phyloP scores from a whole-genome alignment of 2,113 vertebrate genomes.

The Equus przewalskii region DNA sequence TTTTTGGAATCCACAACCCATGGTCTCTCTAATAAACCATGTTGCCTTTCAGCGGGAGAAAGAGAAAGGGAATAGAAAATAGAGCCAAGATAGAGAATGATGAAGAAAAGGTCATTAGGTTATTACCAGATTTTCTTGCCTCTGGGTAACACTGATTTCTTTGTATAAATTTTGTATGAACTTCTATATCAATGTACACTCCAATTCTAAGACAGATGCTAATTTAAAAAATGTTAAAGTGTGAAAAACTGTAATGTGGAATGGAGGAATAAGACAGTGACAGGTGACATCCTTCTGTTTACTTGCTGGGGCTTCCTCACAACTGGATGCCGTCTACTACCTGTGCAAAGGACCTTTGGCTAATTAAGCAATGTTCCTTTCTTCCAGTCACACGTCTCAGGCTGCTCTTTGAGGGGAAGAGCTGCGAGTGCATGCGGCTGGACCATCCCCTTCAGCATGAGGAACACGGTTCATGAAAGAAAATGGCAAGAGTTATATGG shows the following conservation, averaged over 20 bases:
- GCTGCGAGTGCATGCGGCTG: not conserved
- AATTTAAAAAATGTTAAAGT: not conserved
- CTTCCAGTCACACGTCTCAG: not conserved
- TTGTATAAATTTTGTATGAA: not conserved
- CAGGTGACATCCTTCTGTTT: no score
- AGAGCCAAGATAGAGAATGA: not conserved
- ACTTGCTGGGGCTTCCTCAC: not conserved
- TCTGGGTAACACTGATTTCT: not conserved
- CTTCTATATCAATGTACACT: not conserved
- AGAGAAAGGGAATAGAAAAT: not conserved
- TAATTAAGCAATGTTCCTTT: not conserved
- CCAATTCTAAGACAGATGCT: not conserved
- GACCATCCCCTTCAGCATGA: not conserved
- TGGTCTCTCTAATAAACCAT: not conserved
- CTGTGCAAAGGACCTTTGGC: not conserved
- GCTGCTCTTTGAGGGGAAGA: not conserved
- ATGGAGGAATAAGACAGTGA: not conserved
- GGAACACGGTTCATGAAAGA: not conserved
- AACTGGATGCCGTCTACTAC: not conserved
- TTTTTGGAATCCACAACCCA: not conserved
- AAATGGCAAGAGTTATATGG: not conserved
- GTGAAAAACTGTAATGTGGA: not conserved
- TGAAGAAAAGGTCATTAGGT: not conserved
- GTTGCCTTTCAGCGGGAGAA: not conserved
- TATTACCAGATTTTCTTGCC: not conserved